Conservation (phyloP, 2,888 invertebrate species). For the Rhorus exstirpatorius region DNA sequence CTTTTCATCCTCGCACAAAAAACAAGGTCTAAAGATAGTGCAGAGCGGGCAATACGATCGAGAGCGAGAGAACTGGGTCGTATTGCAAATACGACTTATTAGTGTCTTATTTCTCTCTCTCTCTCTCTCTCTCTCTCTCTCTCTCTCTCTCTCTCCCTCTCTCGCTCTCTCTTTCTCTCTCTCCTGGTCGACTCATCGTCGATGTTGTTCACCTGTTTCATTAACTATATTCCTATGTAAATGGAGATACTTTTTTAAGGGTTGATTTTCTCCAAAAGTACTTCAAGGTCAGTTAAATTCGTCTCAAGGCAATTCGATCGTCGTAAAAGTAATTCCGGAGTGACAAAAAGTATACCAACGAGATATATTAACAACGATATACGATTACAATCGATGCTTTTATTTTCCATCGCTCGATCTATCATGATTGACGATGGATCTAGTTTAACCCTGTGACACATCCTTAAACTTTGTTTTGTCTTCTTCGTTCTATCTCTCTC, state of each 20-base stretch:
- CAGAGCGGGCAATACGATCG: conserved; percentile 48
- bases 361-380: no score
- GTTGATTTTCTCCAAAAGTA: neutral
- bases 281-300: conserved; percentile 1
- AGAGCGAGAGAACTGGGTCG: conserved; percentile 66
- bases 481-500: conserved; percentile 2
- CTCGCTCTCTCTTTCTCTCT: no score
- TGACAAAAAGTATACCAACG: no score
- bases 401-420: no score
- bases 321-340: no score
- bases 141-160: no score
- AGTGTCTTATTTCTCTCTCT: conserved; percentile 10
- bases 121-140: neutral
- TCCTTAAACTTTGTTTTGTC: neutral
- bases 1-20: conserved; percentile 59
- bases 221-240: no score
- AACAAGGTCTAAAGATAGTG: conserved; percentile 64
- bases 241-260: no score
- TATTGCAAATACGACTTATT: conserved; percentile 61
- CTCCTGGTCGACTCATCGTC: no score
- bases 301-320: neutral
- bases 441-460: conserved; percentile 35
- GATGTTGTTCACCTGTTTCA: no score
- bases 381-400: no score
- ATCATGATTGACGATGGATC: neutral